Evolutionary conservation across 2,888 invertebrate species (phyloP).

Genomic region (Leptinotarsa haldemani): DNA sequence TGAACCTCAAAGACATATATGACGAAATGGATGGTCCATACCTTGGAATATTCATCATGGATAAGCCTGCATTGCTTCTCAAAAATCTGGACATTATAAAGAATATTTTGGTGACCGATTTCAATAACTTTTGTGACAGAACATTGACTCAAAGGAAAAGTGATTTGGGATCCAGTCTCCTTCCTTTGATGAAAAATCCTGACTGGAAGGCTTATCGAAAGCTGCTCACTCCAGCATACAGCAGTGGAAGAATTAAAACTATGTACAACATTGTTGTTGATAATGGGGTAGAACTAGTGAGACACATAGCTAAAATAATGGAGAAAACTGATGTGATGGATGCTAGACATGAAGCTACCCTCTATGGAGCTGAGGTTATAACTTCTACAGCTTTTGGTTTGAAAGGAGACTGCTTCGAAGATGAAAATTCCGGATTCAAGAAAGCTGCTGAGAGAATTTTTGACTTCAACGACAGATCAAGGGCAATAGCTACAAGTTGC

Average conservation of each 20-base stretch:
- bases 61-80: conserved; percentile 65
- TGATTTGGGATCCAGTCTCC: conserved; percentile 16
- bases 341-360: conserved; percentile 16
- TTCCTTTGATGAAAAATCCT: conserved; percentile 24
- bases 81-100: conserved; percentile 66
- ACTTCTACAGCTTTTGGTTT: conserved; percentile 23
- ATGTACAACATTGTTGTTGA: conserved; percentile 25
- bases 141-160: conserved; percentile 57
- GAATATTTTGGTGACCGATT: conserved; percentile 66
- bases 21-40: conserved; percentile 52
- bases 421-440: conserved; percentile 25
- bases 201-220: conserved; percentile 27
- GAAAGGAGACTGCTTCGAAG: conserved; percentile 26
- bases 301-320: conserved; percentile 12
- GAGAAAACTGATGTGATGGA: conserved; percentile 16
- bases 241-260: conserved; percentile 19
- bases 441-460: conserved; percentile 22
- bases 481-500: conserved; percentile 17
- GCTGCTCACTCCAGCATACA: conserved; percentile 20
- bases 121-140: conserved; percentile 66
- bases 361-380: conserved; percentile 23
- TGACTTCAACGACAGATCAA: conserved; percentile 20
- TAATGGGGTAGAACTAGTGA: conserved; percentile 21
- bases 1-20: conserved; percentile 39
- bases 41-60: conserved; percentile 67